Conservation (phyloP, 2,113 vertebrate genomes). For the Sclerurus mexicanus region DNA sequence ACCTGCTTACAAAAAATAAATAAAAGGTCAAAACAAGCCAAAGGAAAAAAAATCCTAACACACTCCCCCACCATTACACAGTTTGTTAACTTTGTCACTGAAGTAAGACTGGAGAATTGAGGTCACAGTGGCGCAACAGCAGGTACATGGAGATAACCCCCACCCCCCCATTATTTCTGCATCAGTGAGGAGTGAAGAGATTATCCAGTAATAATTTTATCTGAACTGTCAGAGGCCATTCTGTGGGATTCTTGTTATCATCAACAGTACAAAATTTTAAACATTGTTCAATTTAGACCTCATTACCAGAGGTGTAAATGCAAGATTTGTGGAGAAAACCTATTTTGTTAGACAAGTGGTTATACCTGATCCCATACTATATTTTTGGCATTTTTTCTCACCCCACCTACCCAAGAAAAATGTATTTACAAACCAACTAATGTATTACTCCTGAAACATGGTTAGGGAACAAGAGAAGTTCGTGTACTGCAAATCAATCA, state of each 20-base stretch:
- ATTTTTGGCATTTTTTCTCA: background rate
- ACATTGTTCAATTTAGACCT: background rate
- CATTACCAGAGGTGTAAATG: background rate
- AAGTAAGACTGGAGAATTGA: background rate
- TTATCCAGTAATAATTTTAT: background rate
- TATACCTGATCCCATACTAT: background rate
- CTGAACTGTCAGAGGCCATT: background rate
- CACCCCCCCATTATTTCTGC: background rate
- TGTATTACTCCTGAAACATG: background rate
- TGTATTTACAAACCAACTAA: background rate
- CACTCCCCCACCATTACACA: fast-evolving
- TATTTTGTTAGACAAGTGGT: background rate
- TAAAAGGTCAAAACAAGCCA: background rate
- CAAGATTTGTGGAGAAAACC: background rate
- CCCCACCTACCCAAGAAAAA: background rate
- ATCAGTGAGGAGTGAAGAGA: background rate
- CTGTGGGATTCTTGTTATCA: background rate
- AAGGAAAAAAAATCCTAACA: background rate
- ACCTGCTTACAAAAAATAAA: background rate
- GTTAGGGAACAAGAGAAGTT: background rate
- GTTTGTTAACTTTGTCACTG: background rate
- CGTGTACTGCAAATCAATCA: background rate
- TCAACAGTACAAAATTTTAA: background rate
- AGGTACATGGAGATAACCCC: background rate
- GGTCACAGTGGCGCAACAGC: background rate